Evolutionary conservation across 2,113 vertebrate genomes (phyloP), one percentile per base, ranked within the genome.

Genomic region (Desmodus rotundus): DNA sequence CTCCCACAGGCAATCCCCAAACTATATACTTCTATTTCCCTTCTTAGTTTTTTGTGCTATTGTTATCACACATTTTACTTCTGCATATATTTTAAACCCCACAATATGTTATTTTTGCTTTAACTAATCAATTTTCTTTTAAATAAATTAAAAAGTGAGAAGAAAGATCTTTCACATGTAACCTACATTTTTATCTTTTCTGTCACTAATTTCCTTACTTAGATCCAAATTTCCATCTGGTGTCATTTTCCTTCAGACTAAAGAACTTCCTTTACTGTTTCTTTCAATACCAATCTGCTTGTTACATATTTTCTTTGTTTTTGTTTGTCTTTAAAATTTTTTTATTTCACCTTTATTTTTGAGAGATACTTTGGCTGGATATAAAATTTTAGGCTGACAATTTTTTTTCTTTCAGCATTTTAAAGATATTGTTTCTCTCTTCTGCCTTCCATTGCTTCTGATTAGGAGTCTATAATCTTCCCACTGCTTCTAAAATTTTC

Each of bases 311-410:
- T 89, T 89, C 17, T 68, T 45, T 31, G 4, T 58, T 92, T 92
- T 83, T 76, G 50, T 76, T 74, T 74, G 17, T 41, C 36, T 77
- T 20, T 58, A 68, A 65, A 87, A 54, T 45, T 13, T 54, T 41
- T 95, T 84, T 68, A 78, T 96, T 95, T 92, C 16, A 70, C 12
- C 15, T 92, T 95, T 11, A 28, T 58, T 97, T 93, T 63, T 89
- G 9, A 76, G 72, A 77, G 61, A 22, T 74, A 52, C 12, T 90
- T 87, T 90, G 92, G 52, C 36, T 96, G 31, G 24, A 41, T 73
- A 82, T 84, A 80, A 73, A 83, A 73, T 68, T 93, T 65, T 94
- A 84, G 56, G 70, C 31, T 89, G 52, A 77, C 26, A 70, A 2
- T 7, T 54, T 58, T 28, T 28, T 95, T 68, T 67, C 52, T 89